Evolutionary conservation across 2,797 vertebrate genomes (phyloP), one percentile per base, ranked within the genome.

Genomic region (Vespertilio murinus): DNA sequence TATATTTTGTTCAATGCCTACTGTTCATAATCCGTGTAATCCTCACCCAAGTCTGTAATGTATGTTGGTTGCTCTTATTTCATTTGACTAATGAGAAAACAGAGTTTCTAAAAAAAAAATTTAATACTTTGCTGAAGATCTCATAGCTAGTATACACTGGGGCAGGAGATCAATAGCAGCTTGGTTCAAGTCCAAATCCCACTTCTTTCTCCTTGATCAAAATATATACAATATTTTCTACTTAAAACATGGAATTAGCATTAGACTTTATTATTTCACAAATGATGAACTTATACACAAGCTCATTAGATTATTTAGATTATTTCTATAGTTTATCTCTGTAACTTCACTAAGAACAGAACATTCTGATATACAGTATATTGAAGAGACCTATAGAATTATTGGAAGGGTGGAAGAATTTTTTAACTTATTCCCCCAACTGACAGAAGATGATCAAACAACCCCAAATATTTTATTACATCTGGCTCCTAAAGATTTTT

Each of bases 381-480:
- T 23, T 35, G 30, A 79, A 54, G 42, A 79, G 42, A 77, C 17
- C 30, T 49, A 33, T 10, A 91, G 61, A 92, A 90, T 23, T 35
- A 61, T 56, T 49, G 40, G 47, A 61, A 69, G 14, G 18, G n/a
- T 83, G 20, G 45, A 83, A 92, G 8, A 73, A 77, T 61, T 85
- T 61, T 35, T 45, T 74, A 71, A 74, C 12, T 12, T 47, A 25
- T 64, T 81, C 14, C n/a, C 22, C 9, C 69, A 87, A 23, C 33
- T 82, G n/a, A 77, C 13, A 65, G 47, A 70, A 8, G 3, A 69
- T 90, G 33, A 61, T 11, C 22, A 75, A 85, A 70, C 12, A n/a
- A 92, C 47, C 69, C 56, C 47, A 87, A 80, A 91, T 56, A 75
- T 70, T 74, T 90, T 83, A 92, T 85, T 74, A 81, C 73, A 70